phyloP scores from a whole-genome alignment of 2,888 invertebrate genomes.

The Sipunculus nudus region DNA sequence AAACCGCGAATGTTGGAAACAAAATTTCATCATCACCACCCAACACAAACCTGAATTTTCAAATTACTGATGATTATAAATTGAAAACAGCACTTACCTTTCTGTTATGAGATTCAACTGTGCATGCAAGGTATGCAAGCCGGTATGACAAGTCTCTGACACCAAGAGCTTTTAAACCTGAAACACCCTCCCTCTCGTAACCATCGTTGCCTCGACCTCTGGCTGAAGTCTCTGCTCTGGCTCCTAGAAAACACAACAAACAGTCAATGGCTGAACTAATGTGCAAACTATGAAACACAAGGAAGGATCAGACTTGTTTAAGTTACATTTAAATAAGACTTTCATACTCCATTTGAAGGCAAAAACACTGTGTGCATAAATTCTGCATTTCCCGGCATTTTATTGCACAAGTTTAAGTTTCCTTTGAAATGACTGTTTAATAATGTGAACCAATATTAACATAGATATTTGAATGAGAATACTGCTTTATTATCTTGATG shows the following conservation, averaged over 20 bases:
- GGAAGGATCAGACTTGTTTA: no score
- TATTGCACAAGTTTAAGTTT: no score
- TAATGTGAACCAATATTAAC: no score
- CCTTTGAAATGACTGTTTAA: no score
- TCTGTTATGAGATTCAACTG: conserved; percentile 85
- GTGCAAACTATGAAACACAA: no score
- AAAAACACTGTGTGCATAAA: no score
- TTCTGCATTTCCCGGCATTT: no score
- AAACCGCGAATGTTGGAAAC: background rate
- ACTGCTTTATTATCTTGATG: no score
- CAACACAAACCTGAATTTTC: background rate
- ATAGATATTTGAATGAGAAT: no score
- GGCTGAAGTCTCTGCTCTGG: conserved; percentile 82
- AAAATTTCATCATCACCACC: background rate
- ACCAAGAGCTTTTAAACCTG: conserved; percentile 86
- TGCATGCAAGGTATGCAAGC: conserved; percentile 93
- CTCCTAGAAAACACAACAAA: conserved; percentile 70
- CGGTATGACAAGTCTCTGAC: conserved; percentile 86
- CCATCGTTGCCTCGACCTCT: conserved; percentile 73
- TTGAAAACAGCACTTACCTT: conserved; percentile 66
- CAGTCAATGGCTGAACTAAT: no score
- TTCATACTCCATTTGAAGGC: no score
- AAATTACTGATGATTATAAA: background rate
- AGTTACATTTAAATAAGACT: no score
- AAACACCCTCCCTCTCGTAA: conserved; percentile 82